These are phyloP conservation scores for Luidia sarsii DNA, from an alignment of 53 echinoderm and acorn worm genomes.

Conservation along the genomic window DNA sequence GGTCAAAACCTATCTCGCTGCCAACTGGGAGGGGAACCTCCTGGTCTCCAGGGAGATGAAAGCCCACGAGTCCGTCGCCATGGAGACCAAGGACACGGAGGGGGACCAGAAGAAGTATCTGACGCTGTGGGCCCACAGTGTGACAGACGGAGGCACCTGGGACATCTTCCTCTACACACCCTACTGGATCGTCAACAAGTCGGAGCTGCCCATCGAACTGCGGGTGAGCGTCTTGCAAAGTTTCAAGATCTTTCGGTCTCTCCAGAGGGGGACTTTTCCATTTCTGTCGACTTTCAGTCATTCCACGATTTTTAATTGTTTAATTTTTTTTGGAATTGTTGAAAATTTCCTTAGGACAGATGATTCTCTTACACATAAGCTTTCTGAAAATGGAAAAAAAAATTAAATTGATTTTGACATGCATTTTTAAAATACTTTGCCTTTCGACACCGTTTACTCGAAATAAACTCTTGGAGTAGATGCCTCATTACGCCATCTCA, in stretches of 20 bases:
- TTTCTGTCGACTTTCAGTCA: too few relatives aligned
- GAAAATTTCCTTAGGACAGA: too few relatives aligned
- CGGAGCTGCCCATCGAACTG: constrained; percentile 92
- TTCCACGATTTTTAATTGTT: neutral
- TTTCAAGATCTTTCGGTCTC: too few relatives aligned
- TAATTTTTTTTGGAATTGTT: constrained; percentile 1
- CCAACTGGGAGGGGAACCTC: constrained; percentile 95
- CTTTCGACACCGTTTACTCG: too few relatives aligned
- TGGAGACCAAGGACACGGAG: constrained; percentile 83
- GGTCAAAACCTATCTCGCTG: constrained; percentile 88
- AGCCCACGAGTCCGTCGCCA: constrained; percentile 82
- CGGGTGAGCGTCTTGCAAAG: constrained; percentile 61
- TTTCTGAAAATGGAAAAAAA: too few relatives aligned
- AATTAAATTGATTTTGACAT: too few relatives aligned
- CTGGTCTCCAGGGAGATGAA: constrained; percentile 97
- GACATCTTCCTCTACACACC: constrained; percentile 96
- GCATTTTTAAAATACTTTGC: too few relatives aligned
- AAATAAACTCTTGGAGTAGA: too few relatives aligned
- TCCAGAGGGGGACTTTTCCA: too few relatives aligned
- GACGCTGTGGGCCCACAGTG: constrained; percentile 86
- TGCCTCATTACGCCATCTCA: too few relatives aligned
- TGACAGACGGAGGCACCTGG: constrained; percentile 82
- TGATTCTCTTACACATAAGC: too few relatives aligned
- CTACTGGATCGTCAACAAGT: constrained; percentile 98
- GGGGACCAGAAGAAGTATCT: constrained; percentile 88